Evolutionary conservation across 1,140 invertebrate species (phyloP).

Genomic region (Ostrea edulis): DNA sequence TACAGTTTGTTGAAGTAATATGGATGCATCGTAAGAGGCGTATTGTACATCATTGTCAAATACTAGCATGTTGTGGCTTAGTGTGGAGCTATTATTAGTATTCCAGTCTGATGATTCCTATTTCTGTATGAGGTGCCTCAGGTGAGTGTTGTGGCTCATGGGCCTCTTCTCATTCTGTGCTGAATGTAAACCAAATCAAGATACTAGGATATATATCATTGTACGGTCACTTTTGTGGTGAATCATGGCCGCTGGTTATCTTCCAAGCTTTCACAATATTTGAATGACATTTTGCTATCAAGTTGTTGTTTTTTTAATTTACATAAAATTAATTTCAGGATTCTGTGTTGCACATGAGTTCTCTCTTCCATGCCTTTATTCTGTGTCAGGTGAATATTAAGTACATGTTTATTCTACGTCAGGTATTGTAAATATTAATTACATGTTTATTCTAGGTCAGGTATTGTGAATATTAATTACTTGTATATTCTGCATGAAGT

Average conservation of each 20-base stretch:
- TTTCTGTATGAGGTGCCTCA: no score
- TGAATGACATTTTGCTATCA: neutral
- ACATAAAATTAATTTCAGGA: constrained; percentile 74
- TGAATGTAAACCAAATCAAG: neutral
- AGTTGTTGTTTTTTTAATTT: no score
- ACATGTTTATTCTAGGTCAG: constrained; percentile 86
- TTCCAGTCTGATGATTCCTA: no score
- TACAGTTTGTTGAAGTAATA: no score
- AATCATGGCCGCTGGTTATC: neutral
- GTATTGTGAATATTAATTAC: constrained; percentile 65
- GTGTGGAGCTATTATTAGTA: no score
- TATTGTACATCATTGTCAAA: no score
- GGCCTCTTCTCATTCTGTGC: no score
- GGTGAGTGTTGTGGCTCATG: no score
- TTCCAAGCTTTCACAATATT: neutral
- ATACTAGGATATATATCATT: neutral
- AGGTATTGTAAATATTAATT: constrained; percentile 73
- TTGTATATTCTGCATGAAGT: constrained; percentile 85
- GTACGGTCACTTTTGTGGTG: neutral
- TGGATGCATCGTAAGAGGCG: no score
- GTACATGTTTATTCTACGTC: constrained; percentile 83
- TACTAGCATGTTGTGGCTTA: no score
- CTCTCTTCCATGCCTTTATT: constrained; percentile 86
- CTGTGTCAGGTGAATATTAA: constrained; percentile 81
- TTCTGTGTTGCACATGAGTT: constrained; percentile 93